Conservation (phyloP, 2,113 vertebrate genomes). For the Kryptolebias marmoratus region DNA sequence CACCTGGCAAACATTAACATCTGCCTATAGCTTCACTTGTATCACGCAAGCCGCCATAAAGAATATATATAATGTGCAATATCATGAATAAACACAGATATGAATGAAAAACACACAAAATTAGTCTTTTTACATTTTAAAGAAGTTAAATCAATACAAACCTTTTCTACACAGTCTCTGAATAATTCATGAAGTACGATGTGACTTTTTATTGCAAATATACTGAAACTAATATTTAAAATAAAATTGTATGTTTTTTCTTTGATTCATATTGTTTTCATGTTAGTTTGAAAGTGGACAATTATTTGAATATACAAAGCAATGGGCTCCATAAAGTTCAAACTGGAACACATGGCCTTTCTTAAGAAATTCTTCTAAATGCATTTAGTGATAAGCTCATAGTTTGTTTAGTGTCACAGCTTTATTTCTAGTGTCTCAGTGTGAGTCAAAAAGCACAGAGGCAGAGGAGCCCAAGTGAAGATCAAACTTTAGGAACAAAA, state of each 20-base stretch:
- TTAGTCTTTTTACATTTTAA: constrained; percentile 37
- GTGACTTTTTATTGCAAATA: too few species aligned
- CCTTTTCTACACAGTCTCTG: too few species aligned
- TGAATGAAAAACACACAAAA: constrained; percentile 74
- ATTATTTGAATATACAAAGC: neutral
- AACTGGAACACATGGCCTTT: neutral
- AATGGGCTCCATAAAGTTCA: neutral
- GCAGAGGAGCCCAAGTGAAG: too few species aligned
- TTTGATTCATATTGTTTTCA: neutral
- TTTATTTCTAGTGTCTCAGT: too few species aligned
- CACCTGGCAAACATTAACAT: constrained; percentile 77
- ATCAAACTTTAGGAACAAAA: too few species aligned
- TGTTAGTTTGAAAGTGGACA: neutral
- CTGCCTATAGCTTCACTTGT: constrained; percentile 69
- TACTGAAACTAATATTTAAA: too few species aligned
- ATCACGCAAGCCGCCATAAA: constrained; percentile 76
- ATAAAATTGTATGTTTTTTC: neutral
- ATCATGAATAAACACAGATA: constrained; percentile 69
- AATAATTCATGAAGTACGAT: too few species aligned
- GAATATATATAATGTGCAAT: constrained; percentile 66
- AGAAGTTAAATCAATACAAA: too few species aligned
- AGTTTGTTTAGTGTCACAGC: too few species aligned
- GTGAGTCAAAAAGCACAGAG: too few species aligned
- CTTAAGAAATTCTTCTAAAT: constrained; percentile 62
- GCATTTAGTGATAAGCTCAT: constrained; percentile 58